These are phyloP conservation scores for Jacana jacana DNA, from an alignment of 2,113 vertebrate genomes.

Conservation along the genomic window DNA sequence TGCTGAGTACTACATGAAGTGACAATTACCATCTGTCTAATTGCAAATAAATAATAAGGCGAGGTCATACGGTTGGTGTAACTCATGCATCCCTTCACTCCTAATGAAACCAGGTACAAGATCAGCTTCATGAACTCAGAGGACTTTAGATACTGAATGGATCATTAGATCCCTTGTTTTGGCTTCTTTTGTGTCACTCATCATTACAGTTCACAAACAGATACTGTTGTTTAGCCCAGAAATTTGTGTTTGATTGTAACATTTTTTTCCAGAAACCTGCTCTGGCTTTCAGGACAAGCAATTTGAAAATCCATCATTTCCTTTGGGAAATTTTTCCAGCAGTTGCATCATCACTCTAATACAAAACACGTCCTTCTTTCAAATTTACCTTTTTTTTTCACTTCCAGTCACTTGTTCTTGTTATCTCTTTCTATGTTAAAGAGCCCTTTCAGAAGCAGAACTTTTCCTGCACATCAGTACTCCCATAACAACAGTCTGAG, in stretches of 20 bases:
- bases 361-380: fast-evolving
- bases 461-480: neutral
- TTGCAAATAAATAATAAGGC: neutral
- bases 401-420: neutral
- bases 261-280: neutral
- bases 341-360: fast-evolving
- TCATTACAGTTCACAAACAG: neutral
- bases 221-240: neutral
- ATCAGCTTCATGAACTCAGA: neutral
- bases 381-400: neutral
- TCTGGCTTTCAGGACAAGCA: neutral
- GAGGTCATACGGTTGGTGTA: neutral
- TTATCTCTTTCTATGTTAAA: neutral
- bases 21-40: neutral
- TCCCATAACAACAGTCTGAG: neutral
- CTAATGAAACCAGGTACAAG: neutral
- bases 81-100: neutral
- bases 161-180: neutral
- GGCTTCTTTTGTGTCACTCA: neutral
- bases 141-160: neutral
- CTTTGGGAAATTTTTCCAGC: neutral
- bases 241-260: neutral
- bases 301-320: neutral
- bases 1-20: neutral
- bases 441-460: neutral